phyloP scores from a whole-genome alignment of 2,797 vertebrate genomes.

The Hemibagrus guttatus region DNA sequence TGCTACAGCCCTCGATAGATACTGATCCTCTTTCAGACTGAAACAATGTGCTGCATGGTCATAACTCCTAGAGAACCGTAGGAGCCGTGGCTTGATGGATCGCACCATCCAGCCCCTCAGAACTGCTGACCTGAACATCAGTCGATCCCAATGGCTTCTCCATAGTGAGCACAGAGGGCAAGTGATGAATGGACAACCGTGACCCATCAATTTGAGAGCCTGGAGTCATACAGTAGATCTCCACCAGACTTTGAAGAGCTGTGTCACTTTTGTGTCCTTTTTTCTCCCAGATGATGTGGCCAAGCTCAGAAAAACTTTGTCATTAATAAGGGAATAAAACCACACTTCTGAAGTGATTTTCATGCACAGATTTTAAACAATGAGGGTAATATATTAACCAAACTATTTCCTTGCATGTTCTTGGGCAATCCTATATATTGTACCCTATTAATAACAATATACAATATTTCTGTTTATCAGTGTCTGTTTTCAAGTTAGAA shows the following conservation, averaged over 20 bases:
- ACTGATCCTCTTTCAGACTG: conserved; percentile 40
- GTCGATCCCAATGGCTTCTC: conserved; percentile 63
- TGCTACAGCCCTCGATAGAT: conserved; percentile 46
- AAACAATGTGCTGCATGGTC: conserved; percentile 55
- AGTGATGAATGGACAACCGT: conserved; percentile 70
- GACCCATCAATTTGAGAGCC: conserved; percentile 67
- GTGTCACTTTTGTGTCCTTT: conserved; percentile 37
- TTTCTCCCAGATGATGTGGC: conserved; percentile 15
- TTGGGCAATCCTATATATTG: background rate
- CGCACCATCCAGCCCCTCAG: conserved; percentile 59
- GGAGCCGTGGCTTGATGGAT: conserved; percentile 70
- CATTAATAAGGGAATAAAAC: conserved; percentile 13
- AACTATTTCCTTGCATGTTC: background rate
- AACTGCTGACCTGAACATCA: conserved; percentile 73
- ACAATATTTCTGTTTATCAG: background rate
- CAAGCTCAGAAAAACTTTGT: conserved; percentile 1
- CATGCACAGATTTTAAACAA: background rate
- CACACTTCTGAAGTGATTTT: background rate
- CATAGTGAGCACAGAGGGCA: conserved; percentile 56
- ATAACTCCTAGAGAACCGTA: conserved; percentile 65
- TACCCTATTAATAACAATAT: background rate
- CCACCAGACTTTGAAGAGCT: conserved; percentile 31
- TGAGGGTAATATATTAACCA: background rate
- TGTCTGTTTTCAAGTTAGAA: background rate
- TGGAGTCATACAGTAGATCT: conserved; percentile 37